Base-by-base conservation (phyloP, 1,140 invertebrate species). In the Euwallacea fornicatus region DNA sequence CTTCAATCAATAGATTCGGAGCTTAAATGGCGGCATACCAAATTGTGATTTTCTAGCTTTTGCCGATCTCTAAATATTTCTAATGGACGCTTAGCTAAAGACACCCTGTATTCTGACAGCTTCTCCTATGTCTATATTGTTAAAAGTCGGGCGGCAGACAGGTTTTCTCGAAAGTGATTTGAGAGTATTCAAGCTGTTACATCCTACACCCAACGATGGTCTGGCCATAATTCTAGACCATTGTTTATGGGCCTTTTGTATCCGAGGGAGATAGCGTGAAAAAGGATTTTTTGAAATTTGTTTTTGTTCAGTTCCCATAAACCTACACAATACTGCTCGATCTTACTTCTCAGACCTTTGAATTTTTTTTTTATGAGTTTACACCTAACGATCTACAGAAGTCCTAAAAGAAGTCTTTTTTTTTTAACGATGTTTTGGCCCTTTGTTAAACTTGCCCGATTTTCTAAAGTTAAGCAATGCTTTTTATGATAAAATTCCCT, bases 41-140 rank as follows among this genome's bases (percentile, higher is more conserved):
- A n/a, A n/a, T n/a, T n/a, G n/a, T n/a, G n/a, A n/a, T n/a, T n/a
- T n/a, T n/a, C n/a, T n/a, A n/a, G n/a, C n/a, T n/a, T n/a, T n/a
- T n/a, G n/a, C n/a, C n/a, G n/a, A n/a, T n/a, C n/a, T n/a, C n/a
- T n/a, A n/a, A n/a, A n/a, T n/a, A n/a, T n/a, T n/a, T n/a, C n/a
- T n/a, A n/a, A n/a, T n/a, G n/a, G n/a, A n/a, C n/a, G n/a, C n/a
- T n/a, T n/a, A n/a, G n/a, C n/a, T n/a, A n/a, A n/a, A n/a, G n/a
- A n/a, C n/a, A n/a, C n/a, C n/a, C n/a, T n/a, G n/a, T n/a, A n/a
- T n/a, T n/a, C 21, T 69, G 67, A 69, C 67, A 69, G 58, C 47
- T 69, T 33, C 15, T 54, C 44, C 67, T 62, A 69, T 69, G 67
- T 69, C 67, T 69, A 62, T 62, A 69, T 69, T 69, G 67, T 69